These are phyloP conservation scores for Ciconia nigra DNA, from an alignment of 2,797 vertebrate species.

Conservation along the genomic window DNA sequence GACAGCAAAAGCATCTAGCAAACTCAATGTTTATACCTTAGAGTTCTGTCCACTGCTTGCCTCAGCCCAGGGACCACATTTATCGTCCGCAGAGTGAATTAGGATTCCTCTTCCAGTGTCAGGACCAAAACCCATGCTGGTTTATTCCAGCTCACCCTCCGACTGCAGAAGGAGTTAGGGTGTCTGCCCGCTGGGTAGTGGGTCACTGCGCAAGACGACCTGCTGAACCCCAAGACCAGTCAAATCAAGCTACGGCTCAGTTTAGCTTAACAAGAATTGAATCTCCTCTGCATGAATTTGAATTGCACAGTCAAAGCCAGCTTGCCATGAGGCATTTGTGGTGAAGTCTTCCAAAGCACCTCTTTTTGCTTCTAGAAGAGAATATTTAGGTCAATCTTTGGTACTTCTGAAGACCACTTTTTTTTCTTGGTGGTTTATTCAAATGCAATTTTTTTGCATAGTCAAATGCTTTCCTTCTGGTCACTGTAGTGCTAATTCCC, in stretches of 20 bases:
- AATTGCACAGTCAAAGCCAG: background rate
- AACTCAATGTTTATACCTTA: background rate
- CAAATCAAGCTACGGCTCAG: background rate
- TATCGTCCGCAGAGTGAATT: background rate
- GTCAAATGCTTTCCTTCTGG: background rate
- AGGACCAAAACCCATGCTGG: rapidly evolving
- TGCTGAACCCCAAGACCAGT: background rate
- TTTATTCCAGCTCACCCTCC: background rate
- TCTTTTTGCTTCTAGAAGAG: background rate
- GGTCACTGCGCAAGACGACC: rapidly evolving
- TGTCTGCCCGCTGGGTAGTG: background rate
- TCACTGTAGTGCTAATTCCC: background rate
- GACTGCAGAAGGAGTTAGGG: background rate
- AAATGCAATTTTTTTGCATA: background rate
- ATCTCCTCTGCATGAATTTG: background rate
- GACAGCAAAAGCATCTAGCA: background rate
- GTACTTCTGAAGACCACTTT: background rate
- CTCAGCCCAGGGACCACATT: background rate
- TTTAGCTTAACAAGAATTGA: background rate
- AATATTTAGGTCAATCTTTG: background rate
- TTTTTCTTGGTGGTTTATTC: background rate
- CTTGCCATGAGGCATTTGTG: background rate
- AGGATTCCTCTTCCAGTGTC: background rate
- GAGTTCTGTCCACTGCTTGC: background rate
- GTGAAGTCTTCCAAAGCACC: background rate